Evolutionary conservation across 2,113 vertebrate genomes (phyloP).

Genomic region (Scortum barcoo): DNA sequence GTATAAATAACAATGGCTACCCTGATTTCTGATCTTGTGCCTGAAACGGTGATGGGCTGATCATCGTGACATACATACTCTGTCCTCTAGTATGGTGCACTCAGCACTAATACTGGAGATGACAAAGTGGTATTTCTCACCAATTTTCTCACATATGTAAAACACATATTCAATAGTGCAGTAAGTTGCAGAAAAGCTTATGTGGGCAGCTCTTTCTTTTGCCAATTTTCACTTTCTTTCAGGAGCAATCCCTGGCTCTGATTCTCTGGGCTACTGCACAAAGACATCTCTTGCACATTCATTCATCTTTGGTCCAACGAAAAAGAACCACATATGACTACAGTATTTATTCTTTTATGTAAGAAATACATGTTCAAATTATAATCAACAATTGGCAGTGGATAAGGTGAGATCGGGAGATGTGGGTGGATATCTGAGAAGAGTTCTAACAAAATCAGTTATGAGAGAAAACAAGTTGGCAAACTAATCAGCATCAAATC

Average conservation of each 20-base stretch:
- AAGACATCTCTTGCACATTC: constrained; percentile 26
- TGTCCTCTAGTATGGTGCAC: not conserved
- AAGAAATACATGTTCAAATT: constrained; percentile 31
- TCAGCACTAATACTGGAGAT: constrained; percentile 13
- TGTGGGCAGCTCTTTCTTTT: constrained; percentile 41
- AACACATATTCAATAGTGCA: constrained; percentile 39
- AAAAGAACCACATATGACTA: not conserved
- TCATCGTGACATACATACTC: constrained; percentile 9
- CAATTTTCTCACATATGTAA: constrained; percentile 50
- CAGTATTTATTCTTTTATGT: not conserved
- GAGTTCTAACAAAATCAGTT: constrained; percentile 20
- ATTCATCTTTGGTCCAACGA: not conserved
- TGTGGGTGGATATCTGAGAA: constrained; percentile 14
- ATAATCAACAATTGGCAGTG: constrained; percentile 15
- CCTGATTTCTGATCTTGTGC: constrained; percentile 27
- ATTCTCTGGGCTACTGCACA: constrained; percentile 33
- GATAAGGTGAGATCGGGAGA: constrained; percentile 20
- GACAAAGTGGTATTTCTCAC: constrained; percentile 39
- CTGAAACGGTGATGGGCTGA: constrained; percentile 13
- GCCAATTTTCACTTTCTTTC: constrained; percentile 53
- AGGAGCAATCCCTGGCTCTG: constrained; percentile 28
- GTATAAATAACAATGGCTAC: constrained; percentile 44
- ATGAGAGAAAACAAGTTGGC: not conserved
- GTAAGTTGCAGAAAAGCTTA: constrained; percentile 34
- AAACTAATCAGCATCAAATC: not conserved